phyloP scores from a whole-genome alignment of 2,888 invertebrate genomes.

The Notocelia uddmanniana region DNA sequence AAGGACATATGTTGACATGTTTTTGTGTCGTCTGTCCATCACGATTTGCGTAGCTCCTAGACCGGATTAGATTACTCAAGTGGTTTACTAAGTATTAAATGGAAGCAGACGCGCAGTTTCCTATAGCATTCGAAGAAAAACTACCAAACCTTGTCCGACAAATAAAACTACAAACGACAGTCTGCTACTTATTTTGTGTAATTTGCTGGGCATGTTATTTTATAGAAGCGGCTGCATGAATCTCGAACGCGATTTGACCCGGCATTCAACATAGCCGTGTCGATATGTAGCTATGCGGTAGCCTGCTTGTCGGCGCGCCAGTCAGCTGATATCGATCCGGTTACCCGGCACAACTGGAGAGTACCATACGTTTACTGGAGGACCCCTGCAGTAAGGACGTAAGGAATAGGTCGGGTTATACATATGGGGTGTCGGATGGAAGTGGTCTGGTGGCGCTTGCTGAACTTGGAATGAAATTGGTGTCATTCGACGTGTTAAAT shows the following conservation, averaged over 20 bases:
- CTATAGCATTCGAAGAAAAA: background rate
- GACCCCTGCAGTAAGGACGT: background rate
- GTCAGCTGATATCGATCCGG: constrained; percentile 68
- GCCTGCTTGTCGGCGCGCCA: constrained; percentile 47
- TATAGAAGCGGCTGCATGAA: background rate
- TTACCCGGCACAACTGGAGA: constrained; percentile 51
- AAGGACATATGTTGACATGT: constrained; percentile 33
- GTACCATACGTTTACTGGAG: constrained; percentile 9
- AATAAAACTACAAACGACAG: background rate
- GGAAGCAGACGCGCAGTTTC: background rate
- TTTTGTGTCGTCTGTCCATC: constrained; percentile 43
- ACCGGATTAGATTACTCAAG: constrained; percentile 36
- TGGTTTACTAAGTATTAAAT: background rate
- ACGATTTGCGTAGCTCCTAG: constrained; percentile 19
- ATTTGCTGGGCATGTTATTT: background rate
- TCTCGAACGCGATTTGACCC: background rate
- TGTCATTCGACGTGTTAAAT: constrained; percentile 1
- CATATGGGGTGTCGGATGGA: constrained; percentile 32
- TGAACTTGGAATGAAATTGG: constrained; percentile 18
- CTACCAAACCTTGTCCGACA: background rate
- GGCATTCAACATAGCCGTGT: constrained; percentile 5
- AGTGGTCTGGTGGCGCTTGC: constrained; percentile 27
- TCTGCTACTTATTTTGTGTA: background rate
- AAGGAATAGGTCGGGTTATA: constrained; percentile 46
- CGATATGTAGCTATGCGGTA: constrained; percentile 37